phyloP scores from a whole-genome alignment of 2,113 vertebrate species.

The Pluvialis apricaria region DNA sequence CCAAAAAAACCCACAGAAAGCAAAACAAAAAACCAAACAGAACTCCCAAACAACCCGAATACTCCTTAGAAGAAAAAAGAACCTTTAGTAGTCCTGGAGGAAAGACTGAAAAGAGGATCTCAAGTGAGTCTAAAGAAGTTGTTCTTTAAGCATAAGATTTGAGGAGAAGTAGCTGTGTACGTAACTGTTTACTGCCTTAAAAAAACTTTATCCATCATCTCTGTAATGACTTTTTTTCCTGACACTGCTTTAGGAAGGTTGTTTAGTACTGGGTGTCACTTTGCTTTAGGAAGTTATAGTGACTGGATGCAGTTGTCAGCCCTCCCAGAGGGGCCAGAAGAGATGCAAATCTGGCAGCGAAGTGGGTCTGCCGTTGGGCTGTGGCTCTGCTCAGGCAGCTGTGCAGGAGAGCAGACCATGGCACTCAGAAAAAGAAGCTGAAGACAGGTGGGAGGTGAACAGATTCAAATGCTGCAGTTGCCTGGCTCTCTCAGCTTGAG shows the following conservation, averaged over 20 bases:
- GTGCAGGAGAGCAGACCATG: not conserved
- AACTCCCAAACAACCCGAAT: too few relatives aligned
- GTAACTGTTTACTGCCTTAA: not conserved
- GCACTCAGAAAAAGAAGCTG: not conserved
- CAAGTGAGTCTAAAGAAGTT: not conserved
- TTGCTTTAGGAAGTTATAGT: not conserved
- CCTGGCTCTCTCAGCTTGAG: not conserved
- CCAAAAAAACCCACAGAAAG: too few relatives aligned
- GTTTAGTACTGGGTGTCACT: not conserved
- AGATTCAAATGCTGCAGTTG: not conserved
- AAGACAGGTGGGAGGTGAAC: not conserved
- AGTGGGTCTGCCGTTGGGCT: not conserved
- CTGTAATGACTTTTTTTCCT: not conserved
- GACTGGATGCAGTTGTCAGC: not conserved
- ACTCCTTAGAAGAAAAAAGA: too few relatives aligned
- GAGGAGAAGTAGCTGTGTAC: not conserved
- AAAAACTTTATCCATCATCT: not conserved
- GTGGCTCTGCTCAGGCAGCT: not conserved
- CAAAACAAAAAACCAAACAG: too few relatives aligned
- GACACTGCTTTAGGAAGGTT: not conserved
- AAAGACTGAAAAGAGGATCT: not conserved
- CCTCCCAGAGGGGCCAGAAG: not conserved
- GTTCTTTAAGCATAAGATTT: not conserved
- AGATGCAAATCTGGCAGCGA: not conserved
- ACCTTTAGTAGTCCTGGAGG: not conserved